Base-by-base conservation (phyloP, 1,140 invertebrate species). In the Drosophila dunni region DNA sequence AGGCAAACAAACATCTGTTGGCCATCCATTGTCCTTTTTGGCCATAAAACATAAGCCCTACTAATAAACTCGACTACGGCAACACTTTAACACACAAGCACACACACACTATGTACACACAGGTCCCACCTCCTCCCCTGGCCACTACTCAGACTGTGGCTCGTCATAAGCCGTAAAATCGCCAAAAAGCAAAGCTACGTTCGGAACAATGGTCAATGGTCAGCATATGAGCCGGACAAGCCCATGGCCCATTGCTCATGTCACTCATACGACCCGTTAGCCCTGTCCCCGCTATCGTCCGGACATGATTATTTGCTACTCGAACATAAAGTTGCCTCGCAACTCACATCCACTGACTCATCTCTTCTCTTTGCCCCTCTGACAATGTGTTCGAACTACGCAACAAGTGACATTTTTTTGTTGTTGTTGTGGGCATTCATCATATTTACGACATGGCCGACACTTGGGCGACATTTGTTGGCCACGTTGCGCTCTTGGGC, bases 251-350 rank as follows among this genome's bases (percentile, higher is more conserved):
- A 81, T 86, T 85, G 82, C 63, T 69, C 79, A 75, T 75, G 84
- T 86, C 83, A 86, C 84, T 83, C 84, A 86, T 83, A 68, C 68
- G 78, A 72, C 75, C 82, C 79, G 40, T 51, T 69, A 44, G 54
- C 48, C 56, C 42, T 50, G 42, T 11, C 10, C 9, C 45, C 40
- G 45, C n/a, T 45, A 13, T 44, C 42, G 15, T 56, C 75, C 74
- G 84, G 84, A 89, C 80, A 89, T 89, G 84, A 89, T 89, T 89
- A 89, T 89, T 89, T 89, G 84, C 84, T 89, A 81, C 84, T 89
- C 88, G 85, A 89, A 89, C 84, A 89, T 89, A 81, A 89, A 89
- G 77, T 83, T 80, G 64, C 10, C 53, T 8, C 13, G n/a, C 42
- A n/a, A 8, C 62, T 62, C 65, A 29, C 24, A 29, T 4, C 24